These are phyloP conservation scores for Dendrolimus pini DNA, from an alignment of 2,888 invertebrate species.

Conservation along the genomic window DNA sequence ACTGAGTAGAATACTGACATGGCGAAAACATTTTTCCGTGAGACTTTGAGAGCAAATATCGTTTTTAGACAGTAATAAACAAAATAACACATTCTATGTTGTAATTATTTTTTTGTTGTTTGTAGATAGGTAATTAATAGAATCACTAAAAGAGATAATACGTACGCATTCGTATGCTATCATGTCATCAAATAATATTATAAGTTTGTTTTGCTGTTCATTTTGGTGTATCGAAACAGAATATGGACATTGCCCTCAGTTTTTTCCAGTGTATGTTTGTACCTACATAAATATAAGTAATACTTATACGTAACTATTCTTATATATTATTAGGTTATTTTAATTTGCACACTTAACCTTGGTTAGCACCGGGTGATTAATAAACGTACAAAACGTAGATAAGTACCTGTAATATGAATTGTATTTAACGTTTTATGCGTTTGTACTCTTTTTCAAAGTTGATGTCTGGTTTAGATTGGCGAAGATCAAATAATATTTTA, in stretches of 20 bases:
- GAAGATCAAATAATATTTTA: background rate
- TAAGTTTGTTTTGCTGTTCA: too few relatives aligned
- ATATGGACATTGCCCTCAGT: constrained; percentile 67
- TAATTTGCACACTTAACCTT: background rate
- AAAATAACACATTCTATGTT: too few relatives aligned
- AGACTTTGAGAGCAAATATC: too few relatives aligned
- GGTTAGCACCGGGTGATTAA: background rate
- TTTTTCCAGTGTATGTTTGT: constrained; percentile 40
- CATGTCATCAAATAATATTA: too few relatives aligned
- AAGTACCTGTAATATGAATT: background rate
- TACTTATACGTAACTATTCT: background rate
- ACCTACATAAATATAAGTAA: background rate
- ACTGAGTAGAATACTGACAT: too few relatives aligned
- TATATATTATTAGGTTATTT: background rate
- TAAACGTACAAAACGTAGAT: background rate
- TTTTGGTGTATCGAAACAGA: constrained; percentile 55
- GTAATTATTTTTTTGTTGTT: too few relatives aligned
- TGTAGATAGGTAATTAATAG: too few relatives aligned
- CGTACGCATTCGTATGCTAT: too few relatives aligned
- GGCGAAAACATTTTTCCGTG: too few relatives aligned
- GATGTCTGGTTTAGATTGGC: background rate
- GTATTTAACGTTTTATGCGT: background rate
- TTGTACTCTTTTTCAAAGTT: constrained; percentile 6
- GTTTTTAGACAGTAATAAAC: too few relatives aligned
- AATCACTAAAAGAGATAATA: too few relatives aligned